Percentiles rank a stretch among this genome's conserved stretches.
Conservation (phyloP, 1,140 invertebrate genomes). For the Cyclargus thomasi region DNA sequence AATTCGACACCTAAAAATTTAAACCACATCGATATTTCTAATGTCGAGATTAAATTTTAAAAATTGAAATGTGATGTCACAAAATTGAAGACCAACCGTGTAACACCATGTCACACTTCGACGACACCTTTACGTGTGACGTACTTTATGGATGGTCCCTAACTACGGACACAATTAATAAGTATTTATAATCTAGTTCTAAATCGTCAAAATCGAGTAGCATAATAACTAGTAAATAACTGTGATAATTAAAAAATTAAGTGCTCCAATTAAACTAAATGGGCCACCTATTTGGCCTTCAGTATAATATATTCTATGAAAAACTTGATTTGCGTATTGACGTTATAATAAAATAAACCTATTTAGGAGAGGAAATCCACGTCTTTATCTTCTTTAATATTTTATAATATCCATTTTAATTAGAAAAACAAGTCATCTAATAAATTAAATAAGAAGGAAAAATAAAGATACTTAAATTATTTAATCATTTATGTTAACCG, state of each 20-base stretch:
- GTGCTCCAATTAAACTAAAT: constrained; percentile 8
- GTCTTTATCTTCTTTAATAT: constrained; percentile 18
- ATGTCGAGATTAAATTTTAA: no score
- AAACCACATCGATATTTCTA: no score
- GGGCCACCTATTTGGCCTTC: constrained; percentile 5
- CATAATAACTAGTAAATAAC: background rate
- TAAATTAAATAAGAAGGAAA: background rate
- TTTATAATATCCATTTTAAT: constrained; percentile 13
- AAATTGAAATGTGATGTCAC: no score
- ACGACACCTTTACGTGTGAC: no score
- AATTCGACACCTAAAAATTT: no score
- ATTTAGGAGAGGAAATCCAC: constrained; percentile 21
- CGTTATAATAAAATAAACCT: constrained; percentile 17
- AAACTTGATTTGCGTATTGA: background rate
- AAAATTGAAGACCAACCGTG: no score
- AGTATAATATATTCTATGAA: background rate
- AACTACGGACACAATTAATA: background rate
- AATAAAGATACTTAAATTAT: background rate
- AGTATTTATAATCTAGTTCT: background rate
- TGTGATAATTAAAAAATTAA: constrained; percentile 3
- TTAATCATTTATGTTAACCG: no score
- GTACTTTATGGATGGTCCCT: no score
- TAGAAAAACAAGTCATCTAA: background rate
- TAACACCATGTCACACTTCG: no score
- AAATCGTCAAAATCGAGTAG: background rate